phyloP scores from a whole-genome alignment of 2,113 vertebrate species.

The Naja naja region DNA sequence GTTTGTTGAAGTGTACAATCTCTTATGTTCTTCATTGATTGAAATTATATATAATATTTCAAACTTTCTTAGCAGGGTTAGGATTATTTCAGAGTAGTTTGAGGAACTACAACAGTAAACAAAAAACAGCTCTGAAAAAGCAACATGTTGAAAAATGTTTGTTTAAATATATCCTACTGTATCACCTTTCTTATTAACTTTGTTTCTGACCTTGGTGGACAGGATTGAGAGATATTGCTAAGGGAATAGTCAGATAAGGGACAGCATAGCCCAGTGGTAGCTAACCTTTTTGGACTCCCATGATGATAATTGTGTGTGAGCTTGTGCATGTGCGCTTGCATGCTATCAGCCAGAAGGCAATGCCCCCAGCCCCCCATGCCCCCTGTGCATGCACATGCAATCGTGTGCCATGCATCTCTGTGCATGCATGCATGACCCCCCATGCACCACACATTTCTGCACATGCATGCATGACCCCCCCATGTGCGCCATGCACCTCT shows the following conservation, averaged over 20 bases:
- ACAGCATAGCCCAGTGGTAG: neutral
- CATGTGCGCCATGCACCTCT: too few relatives aligned
- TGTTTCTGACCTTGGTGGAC: neutral
- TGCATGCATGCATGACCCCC: too few relatives aligned
- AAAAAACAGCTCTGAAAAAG: neutral
- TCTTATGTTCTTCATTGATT: neutral
- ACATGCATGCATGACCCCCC: too few relatives aligned
- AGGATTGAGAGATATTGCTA: neutral
- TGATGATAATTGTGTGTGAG: too few relatives aligned
- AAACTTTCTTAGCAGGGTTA: neutral
- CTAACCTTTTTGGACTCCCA: too few relatives aligned
- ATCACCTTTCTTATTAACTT: neutral
- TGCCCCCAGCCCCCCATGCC: too few relatives aligned
- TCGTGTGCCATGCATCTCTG: too few relatives aligned
- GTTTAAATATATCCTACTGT: neutral
- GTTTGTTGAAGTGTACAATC: neutral
- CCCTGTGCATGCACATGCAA: too few relatives aligned
- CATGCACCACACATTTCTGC: too few relatives aligned
- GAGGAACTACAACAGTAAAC: neutral
- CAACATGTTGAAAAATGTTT: neutral
- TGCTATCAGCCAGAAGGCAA: too few relatives aligned
- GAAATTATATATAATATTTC: neutral
- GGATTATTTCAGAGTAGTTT: neutral
- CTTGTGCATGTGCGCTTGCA: too few relatives aligned
- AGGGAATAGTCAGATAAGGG: neutral